Conservation (phyloP, 1,140 invertebrate species). For the Drosophila nikananu region DNA sequence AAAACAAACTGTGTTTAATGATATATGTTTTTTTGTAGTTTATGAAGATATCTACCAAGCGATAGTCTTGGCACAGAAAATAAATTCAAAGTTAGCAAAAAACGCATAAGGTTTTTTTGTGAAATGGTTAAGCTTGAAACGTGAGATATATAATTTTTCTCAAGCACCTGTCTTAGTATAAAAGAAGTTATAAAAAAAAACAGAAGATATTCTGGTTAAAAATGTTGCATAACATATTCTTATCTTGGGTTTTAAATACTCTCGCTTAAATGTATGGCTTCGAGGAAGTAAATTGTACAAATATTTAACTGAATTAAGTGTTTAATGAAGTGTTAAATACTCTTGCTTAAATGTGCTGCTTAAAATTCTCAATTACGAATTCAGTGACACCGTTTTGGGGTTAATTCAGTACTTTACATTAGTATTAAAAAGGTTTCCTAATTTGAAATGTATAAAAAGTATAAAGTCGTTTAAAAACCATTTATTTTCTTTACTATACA, state of each 20-base stretch:
- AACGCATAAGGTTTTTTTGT: slow-evolving; percentile 4
- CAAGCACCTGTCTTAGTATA: background rate
- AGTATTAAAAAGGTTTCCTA: background rate
- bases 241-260: background rate
- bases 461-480: too few species aligned
- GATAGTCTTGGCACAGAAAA: slow-evolving; percentile 8
- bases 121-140: slow-evolving; percentile 14
- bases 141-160: slow-evolving; percentile 30
- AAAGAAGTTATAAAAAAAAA: slow-evolving; percentile 12
- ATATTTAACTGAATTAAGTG: background rate
- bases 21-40: slow-evolving; percentile 15
- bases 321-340: too few species aligned
- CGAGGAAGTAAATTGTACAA: background rate
- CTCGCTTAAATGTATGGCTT: background rate
- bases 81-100: slow-evolving; percentile 12
- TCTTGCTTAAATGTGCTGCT: too few species aligned
- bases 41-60: slow-evolving; percentile 15
- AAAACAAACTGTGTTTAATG: slow-evolving; percentile 15
- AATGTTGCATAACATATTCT: slow-evolving; percentile 1
- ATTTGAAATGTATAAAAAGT: background rate
- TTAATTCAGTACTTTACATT: too few species aligned
- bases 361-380: background rate
- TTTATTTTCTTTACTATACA: background rate
- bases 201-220: slow-evolving; percentile 1
- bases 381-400: background rate